Evolutionary conservation across 2,797 vertebrate species (phyloP), one percentile per base, ranked within the genome.

Genomic region (Kryptopterus vitreolus): DNA sequence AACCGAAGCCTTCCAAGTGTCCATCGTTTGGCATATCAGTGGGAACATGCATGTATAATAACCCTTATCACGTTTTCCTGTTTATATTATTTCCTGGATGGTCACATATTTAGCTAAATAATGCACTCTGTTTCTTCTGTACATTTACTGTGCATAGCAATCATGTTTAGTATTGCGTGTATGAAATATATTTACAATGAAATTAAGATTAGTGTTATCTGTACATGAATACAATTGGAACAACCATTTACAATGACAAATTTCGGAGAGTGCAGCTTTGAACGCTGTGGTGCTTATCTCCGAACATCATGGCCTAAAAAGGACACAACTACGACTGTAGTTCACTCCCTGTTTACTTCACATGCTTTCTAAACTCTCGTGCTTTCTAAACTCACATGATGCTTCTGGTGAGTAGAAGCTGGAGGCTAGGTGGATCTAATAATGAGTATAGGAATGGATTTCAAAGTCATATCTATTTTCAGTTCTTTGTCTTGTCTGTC

Each of bases 301-400:
- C 77, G 20, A 63, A 65, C 79, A 61, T 29, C 81, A 3, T 81
- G 73, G 68, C 86, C 86, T 85, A 84, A 88, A 86, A 88, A 86
- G 86, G 87, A 82, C 66, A 84, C 78, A 76, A 70, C 48, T 22
- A 62, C 12, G 57, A 13, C 2, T 73, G 29, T 55, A 10, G 52
- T 58, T 26, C 18, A 46, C 63, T 46, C 35, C 35, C n/a, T 24
- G 0, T 59, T 26, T 16, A 38, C 57, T 65, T 38, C 81, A 68
- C 31, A 8, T 46, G n/a, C 35, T 38, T 71, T 13, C 76, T 12
- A 13, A 66, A 61, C 13, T 69, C 24, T 9, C 46, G n/a, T n/a
- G n/a, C n/a, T n/a, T n/a, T n/a, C n/a, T 0, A 2, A 78, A 22
- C 52, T 38, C 50, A 20, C 15, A 6, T 73, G 50, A 75, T 10